These are phyloP conservation scores for Gavia stellata DNA, from an alignment of 2,113 vertebrate species.

Conservation along the genomic window DNA sequence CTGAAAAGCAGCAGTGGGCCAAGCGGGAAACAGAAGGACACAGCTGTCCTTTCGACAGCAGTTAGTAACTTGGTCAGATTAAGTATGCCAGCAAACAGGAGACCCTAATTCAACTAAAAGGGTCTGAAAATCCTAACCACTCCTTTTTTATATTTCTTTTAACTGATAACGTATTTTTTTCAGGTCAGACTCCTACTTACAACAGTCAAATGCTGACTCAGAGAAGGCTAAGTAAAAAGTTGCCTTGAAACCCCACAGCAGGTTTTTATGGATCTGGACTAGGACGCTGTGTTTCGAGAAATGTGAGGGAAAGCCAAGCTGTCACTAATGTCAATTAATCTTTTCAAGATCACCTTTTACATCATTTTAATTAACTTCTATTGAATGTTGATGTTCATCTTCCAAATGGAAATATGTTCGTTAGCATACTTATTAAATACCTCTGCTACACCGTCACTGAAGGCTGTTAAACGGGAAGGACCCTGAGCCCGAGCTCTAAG, in stretches of 20 bases:
- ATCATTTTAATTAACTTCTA: constrained; percentile 63
- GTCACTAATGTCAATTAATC: constrained; percentile 25
- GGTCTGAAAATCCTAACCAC: not conserved
- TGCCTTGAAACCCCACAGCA: not conserved
- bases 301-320: not conserved
- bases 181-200: not conserved
- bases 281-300: not conserved
- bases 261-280: not conserved
- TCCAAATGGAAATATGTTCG: constrained; percentile 17
- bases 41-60: not conserved
- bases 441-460: not conserved
- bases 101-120: not conserved
- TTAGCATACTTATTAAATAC: constrained; percentile 7
- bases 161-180: not conserved
- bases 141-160: not conserved
- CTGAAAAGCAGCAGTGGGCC: not conserved
- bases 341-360: constrained; percentile 42
- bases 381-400: constrained; percentile 10
- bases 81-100: not conserved
- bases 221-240: not conserved
- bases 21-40: not conserved
- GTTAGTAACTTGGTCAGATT: not conserved
- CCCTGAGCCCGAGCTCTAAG: not conserved
- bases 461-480: not conserved
- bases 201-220: not conserved